A percentile compares a stretch with the other conserved stretches of the same genome.
Evolutionary conservation across 1,140 invertebrate genomes (phyloP).

Genomic region (Drosophila pruinosa): DNA sequence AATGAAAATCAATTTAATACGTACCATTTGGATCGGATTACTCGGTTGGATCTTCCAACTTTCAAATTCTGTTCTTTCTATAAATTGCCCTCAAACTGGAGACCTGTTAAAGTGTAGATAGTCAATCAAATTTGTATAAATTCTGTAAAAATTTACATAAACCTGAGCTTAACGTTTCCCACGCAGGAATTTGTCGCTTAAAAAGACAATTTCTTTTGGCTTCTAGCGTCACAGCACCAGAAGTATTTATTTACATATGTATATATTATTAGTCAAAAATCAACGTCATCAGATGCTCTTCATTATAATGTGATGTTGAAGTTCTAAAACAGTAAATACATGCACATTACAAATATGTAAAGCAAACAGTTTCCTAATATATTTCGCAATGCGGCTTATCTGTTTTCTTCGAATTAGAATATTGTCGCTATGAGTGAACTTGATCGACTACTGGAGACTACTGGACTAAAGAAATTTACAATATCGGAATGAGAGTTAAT

Average conservation of each 20-base stretch:
- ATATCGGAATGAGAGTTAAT: slow-evolving; percentile 29
- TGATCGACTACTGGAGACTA: not conserved
- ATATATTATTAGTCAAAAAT: too few species aligned
- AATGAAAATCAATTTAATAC: not conserved
- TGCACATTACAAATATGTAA: not conserved
- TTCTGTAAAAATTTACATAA: not conserved
- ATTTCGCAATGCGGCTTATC: slow-evolving; percentile 24
- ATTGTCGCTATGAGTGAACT: not conserved
- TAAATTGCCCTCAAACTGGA: not conserved
- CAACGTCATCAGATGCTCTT: slow-evolving; percentile 7
- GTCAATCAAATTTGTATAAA: not conserved
- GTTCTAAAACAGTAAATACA: too few species aligned
- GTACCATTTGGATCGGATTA: slow-evolving; percentile 3
- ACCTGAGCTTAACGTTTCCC: slow-evolving; percentile 42
- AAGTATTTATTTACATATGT: too few species aligned
- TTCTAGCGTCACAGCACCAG: not conserved
- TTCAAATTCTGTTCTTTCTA: slow-evolving; percentile 17
- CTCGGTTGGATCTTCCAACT: not conserved
- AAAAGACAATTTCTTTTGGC: slow-evolving; percentile 32
- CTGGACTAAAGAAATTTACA: slow-evolving; percentile 9
- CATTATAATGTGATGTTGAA: not conserved
- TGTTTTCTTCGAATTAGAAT: not conserved
- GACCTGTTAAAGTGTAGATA: slow-evolving; percentile 4
- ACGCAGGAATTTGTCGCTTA: slow-evolving; percentile 18
- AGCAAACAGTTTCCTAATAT: slow-evolving; percentile 18